phyloP scores from a whole-genome alignment of 2,113 vertebrate species.

The Verasper variegatus region DNA sequence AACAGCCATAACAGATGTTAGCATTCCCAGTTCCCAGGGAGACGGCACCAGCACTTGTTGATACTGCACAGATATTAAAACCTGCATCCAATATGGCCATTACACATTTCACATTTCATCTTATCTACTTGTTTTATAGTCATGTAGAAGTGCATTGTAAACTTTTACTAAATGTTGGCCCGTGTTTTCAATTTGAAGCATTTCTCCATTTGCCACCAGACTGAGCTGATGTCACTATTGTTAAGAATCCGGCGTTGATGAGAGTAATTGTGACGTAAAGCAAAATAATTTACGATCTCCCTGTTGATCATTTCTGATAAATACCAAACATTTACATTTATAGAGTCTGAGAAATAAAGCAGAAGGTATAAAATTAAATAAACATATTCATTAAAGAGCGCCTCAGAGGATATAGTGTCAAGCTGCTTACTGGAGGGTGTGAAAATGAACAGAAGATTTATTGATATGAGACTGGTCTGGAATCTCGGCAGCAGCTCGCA shows the following conservation, averaged over 20 bases:
- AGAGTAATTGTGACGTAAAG: not conserved
- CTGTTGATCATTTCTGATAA: constrained; percentile 4
- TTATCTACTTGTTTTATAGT: constrained; percentile 24
- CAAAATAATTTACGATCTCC: not conserved
- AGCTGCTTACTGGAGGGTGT: constrained; percentile 49
- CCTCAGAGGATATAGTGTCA: constrained; percentile 33
- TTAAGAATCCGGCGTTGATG: not conserved
- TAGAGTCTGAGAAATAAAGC: constrained; percentile 11
- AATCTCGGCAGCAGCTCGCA: constrained; percentile 49
- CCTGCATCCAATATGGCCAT: constrained; percentile 20
- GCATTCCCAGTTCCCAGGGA: constrained; percentile 44
- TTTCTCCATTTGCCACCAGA: not conserved
- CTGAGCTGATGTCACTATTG: not conserved
- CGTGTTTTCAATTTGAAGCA: not conserved
- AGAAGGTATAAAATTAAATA: constrained; percentile 30
- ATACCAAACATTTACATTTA: constrained; percentile 33
- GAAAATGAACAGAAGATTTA: constrained; percentile 58
- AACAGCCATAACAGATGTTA: constrained; percentile 55
- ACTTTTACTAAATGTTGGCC: not conserved
- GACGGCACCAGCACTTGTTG: constrained; percentile 23
- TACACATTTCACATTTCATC: constrained; percentile 14
- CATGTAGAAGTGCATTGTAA: not conserved
- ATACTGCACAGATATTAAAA: constrained; percentile 35
- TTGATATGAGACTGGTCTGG: constrained; percentile 51
- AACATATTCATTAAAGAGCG: constrained; percentile 53